phyloP scores from a whole-genome alignment of 2,797 vertebrate species.

The Hippocampus kuda region DNA sequence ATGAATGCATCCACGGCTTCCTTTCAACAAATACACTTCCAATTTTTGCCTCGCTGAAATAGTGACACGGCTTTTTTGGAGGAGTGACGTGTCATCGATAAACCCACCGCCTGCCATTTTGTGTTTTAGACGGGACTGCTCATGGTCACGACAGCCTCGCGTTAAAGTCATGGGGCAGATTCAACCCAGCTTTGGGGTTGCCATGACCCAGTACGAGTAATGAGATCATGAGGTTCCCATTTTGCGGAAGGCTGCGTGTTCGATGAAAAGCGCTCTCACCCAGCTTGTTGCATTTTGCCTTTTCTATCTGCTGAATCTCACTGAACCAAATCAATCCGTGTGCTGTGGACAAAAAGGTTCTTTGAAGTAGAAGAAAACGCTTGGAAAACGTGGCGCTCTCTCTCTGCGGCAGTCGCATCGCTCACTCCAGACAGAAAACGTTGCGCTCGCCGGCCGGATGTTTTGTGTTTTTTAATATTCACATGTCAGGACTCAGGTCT shows the following conservation, averaged over 20 bases:
- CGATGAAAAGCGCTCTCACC: conserved; percentile 29
- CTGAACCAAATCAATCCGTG: not conserved
- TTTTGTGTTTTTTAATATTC: conserved; percentile 46
- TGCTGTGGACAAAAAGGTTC: not conserved
- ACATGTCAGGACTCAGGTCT: conserved; percentile 35
- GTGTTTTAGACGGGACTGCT: conserved; percentile 47
- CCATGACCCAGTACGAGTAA: conserved; percentile 49
- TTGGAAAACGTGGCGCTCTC: too few relatives aligned
- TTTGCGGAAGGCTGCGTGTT: conserved; percentile 37
- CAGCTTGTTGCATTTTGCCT: conserved; percentile 36
- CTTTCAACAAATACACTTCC: conserved; percentile 20
- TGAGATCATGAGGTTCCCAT: conserved; percentile 46
- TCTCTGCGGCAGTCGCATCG: not conserved
- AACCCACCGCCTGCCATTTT: conserved; percentile 50
- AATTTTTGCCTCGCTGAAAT: conserved; percentile 13
- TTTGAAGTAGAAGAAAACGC: not conserved
- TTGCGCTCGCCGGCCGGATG: conserved; percentile 25
- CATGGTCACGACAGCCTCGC: conserved; percentile 47
- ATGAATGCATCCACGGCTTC: conserved; percentile 23
- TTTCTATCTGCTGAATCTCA: conserved; percentile 21
- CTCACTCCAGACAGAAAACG: conserved; percentile 24
- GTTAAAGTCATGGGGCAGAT: conserved; percentile 52
- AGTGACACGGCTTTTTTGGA: conserved; percentile 47
- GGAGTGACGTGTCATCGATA: conserved; percentile 57
- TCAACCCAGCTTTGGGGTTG: conserved; percentile 52